Base-by-base conservation (phyloP, 37 sponge, comb jelly and placozoan species). In the Aplysina aerophoba region DNA sequence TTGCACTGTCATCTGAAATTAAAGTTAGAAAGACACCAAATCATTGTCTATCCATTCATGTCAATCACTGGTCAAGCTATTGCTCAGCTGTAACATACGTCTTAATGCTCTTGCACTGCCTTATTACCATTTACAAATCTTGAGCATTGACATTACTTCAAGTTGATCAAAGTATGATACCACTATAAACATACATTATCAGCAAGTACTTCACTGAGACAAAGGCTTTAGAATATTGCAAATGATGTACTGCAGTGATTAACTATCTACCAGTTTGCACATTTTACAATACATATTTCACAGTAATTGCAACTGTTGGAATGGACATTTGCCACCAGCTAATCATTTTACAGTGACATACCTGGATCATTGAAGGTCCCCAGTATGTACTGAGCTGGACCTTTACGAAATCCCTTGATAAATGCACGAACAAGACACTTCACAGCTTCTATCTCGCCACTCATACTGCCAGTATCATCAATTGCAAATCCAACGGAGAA, bases 331-430 rank as follows among this genome's bases (percentile, higher is more conserved):
- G 37, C 30, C 37, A 5, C 2, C 37, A 3, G 5, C n/a, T 35
- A 35, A 1, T 53, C 24, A 36, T 75, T 11, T 44, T 40, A 15
- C 53, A 37, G 4, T 20, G 15, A 3, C 78, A 40, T 21, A 75
- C 78, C 78, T 75, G 78, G 78, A 50, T 75, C 78, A 40, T 75
- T 75, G 53, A 75, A 75, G 20, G 78, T 75, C 13, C 54, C 78
- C 78, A 75, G 25, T 19, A 75, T 75, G 78, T 75, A 75, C 38
- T 41, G 6, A 36, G 78, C 78, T 25, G 78, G 78, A n/a, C 44
- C 78, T 4, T 1, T 41, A 24, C 78, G 16, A 39, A 15, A 3
- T 36, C 24, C 6, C 38, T 75, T 75, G 38, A 75, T 12, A 17
- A 75, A 40, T 0, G 78, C 37, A 21, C 82, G 64, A 33, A 82